Conservation (phyloP, 2,113 vertebrate genomes). For the Phocoena sinus region DNA sequence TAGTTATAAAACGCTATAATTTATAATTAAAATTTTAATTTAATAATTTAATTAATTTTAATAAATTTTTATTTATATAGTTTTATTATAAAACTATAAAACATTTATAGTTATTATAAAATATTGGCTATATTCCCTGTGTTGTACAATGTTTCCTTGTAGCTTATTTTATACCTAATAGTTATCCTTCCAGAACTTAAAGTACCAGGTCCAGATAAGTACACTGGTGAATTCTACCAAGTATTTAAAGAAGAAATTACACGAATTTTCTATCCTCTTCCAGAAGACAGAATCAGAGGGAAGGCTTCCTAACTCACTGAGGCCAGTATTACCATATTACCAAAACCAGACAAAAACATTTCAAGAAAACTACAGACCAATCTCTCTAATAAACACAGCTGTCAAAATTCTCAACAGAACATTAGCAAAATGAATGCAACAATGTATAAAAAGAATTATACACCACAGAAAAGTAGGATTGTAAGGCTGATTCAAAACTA, state of each 20-base stretch:
- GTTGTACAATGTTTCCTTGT: too few species aligned
- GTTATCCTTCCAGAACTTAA: neutral
- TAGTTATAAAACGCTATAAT: too few species aligned
- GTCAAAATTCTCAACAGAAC: neutral
- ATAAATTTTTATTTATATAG: too few species aligned
- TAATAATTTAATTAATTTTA: too few species aligned
- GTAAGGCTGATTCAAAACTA: neutral
- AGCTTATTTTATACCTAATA: too few species aligned
- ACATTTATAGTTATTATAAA: too few species aligned
- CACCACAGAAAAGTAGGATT: neutral
- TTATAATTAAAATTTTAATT: too few species aligned
- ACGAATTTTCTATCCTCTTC: neutral
- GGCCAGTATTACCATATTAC: neutral
- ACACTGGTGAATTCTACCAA: neutral
- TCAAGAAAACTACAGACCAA: neutral
- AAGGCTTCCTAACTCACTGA: neutral
- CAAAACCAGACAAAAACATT: neutral
- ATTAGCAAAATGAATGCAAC: neutral
- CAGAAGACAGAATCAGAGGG: neutral
- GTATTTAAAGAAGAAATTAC: neutral
- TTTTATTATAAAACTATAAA: too few species aligned
- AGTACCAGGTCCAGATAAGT: neutral
- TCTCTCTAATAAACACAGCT: neutral
- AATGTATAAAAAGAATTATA: neutral
- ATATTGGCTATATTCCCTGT: too few species aligned